Conservation (phyloP, 2,113 vertebrate species). For the Hemibagrus wyckioides region DNA sequence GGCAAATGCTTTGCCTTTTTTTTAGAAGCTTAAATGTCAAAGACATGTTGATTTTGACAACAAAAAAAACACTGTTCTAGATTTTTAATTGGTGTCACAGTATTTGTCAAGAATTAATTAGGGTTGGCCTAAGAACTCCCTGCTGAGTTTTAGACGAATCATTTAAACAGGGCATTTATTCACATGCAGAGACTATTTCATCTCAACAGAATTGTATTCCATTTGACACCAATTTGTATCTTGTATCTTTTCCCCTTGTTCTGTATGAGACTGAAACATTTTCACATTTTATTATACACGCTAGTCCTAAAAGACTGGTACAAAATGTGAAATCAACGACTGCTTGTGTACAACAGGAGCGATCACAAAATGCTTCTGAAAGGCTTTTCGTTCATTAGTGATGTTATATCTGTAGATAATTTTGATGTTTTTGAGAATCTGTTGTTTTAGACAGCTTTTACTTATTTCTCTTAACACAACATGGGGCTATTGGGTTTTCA, state of each 20-base stretch:
- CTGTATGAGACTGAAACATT: not conserved
- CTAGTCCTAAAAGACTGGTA: not conserved
- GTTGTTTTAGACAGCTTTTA: not conserved
- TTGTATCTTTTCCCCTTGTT: not conserved
- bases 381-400: not conserved
- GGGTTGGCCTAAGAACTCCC: not conserved
- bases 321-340: not conserved
- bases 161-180: not conserved
- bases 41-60: not conserved
- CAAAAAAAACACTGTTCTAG: not conserved
- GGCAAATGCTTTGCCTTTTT: not conserved
- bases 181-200: not conserved
- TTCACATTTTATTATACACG: not conserved
- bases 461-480: not conserved
- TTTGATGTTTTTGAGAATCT: not conserved
- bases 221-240: not conserved
- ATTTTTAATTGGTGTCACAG: not conserved
- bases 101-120: not conserved
- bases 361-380: not conserved
- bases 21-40: not conserved
- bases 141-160: not conserved
- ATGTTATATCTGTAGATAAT: not conserved
- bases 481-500: not conserved
- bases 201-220: not conserved
- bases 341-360: not conserved